Evolutionary conservation across 2,888 invertebrate species (phyloP).

Genomic region (Netelia virgata): DNA sequence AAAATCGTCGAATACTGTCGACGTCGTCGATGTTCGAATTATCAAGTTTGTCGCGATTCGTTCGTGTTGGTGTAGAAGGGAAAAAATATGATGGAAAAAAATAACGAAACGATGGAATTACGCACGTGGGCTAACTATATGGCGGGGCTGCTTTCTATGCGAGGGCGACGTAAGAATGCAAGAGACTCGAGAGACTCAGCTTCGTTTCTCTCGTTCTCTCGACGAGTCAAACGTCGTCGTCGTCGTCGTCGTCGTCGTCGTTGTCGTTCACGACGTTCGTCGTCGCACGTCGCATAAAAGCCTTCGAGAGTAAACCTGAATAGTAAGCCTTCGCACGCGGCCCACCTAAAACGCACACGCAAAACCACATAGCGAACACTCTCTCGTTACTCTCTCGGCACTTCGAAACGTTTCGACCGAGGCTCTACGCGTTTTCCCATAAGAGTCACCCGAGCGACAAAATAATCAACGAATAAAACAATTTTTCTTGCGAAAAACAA

Average conservation of each 20-base stretch:
- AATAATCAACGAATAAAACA: neutral
- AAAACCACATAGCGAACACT: constrained; percentile 49
- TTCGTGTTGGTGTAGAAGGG: neutral
- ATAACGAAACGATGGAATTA: constrained; percentile 63
- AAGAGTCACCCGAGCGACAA: neutral
- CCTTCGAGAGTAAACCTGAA: constrained; percentile 67
- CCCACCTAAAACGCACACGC: constrained; percentile 71
- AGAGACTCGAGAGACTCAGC: constrained; percentile 56
- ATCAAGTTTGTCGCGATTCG: neutral
- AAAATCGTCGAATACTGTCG: neutral
- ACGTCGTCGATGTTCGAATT: neutral
- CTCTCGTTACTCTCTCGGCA: constrained; percentile 17
- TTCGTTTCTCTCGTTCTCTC: constrained; percentile 49
- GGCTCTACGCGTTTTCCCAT: neutral
- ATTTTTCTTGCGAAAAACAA: neutral
- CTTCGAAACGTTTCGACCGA: neutral
- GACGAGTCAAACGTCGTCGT: constrained; percentile 38
- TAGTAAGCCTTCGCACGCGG: constrained; percentile 66
- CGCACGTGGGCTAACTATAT: constrained; percentile 80
- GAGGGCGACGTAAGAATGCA: constrained; percentile 79
- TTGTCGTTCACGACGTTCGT: constrained; percentile 15
- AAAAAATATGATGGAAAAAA: neutral
- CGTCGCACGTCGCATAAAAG: constrained; percentile 61
- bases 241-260: constrained; percentile 48
- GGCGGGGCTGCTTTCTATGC: constrained; percentile 81